Conservation (phyloP, 2,113 vertebrate species). For the Pedetes capensis region DNA sequence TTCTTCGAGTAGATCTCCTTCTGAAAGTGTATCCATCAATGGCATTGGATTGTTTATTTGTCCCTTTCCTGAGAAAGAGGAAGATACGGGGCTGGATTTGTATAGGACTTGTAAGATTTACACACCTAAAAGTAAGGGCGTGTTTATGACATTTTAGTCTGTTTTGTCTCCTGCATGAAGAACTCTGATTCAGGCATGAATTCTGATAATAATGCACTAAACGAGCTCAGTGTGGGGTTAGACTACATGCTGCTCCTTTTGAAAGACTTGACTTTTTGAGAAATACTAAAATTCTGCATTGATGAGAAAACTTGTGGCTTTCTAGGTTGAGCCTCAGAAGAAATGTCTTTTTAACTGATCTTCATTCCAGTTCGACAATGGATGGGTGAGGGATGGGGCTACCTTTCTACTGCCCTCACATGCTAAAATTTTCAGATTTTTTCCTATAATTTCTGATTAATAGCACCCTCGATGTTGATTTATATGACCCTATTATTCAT, state of each 20-base stretch:
- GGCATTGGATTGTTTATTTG: not conserved
- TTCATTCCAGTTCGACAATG: not conserved
- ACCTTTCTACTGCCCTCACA: not conserved
- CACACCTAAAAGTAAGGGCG: not conserved
- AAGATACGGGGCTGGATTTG: not conserved
- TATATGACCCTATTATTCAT: constrained; percentile 73
- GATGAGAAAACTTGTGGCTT: constrained; percentile 12
- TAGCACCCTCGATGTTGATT: constrained; percentile 74
- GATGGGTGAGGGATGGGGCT: not conserved
- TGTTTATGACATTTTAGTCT: not conserved
- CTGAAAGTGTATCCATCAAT: not conserved
- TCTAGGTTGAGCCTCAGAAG: not conserved
- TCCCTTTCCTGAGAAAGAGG: not conserved
- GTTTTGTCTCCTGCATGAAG: constrained; percentile 21
- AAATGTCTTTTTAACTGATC: not conserved
- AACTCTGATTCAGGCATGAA: not conserved
- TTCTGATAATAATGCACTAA: not conserved
- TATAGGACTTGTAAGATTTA: not conserved
- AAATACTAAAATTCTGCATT: constrained; percentile 13
- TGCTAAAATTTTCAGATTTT: constrained; percentile 14
- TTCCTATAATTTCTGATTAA: constrained; percentile 70
- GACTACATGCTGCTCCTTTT: not conserved
- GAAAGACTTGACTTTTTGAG: not conserved
- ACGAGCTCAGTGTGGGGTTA: not conserved
- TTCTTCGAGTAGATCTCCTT: not conserved